Percentiles rank a stretch among this genome's conserved stretches.
phyloP scores from a whole-genome alignment of 2,113 vertebrate genomes.

The Ornithorhynchus anatinus region DNA sequence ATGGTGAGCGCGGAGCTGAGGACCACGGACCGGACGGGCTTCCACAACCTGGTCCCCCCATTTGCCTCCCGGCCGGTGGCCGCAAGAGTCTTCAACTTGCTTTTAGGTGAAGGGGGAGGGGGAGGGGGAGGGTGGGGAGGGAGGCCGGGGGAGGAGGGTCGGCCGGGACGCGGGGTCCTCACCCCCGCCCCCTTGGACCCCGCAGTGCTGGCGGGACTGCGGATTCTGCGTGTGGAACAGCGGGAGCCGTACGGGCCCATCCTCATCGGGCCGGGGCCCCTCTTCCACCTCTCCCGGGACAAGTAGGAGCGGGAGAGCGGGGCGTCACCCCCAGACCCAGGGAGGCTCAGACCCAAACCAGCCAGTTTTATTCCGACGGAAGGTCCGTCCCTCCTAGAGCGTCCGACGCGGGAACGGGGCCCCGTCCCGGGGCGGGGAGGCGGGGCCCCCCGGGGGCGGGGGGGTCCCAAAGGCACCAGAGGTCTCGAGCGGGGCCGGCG shows the following conservation, averaged over 20 bases:
- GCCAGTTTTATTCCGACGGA: conserved; percentile 43
- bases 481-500: background rate
- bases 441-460: no score
- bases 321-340: background rate
- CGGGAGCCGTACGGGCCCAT: conserved; percentile 63
- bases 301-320: background rate
- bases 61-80: conserved; percentile 45
- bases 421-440: background rate
- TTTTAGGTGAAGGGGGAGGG: conserved; percentile 60
- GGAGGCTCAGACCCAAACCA: conserved; percentile 28
- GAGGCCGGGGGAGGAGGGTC: background rate
- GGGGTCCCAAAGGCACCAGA: background rate
- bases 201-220: conserved; percentile 57
- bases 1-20: conserved; percentile 45
- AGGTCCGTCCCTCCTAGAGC: background rate
- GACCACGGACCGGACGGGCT: conserved; percentile 33
- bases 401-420: background rate
- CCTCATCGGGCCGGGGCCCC: conserved; percentile 45
- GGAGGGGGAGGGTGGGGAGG: background rate
- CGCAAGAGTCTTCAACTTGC: conserved; percentile 63
- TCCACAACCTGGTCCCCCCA: conserved; percentile 56
- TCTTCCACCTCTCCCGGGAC: background rate
- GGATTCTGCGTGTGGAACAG: conserved; percentile 57
- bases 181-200: background rate
- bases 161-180: background rate